Conservation (phyloP, 1,140 invertebrate genomes). For the Babylonia areolata region DNA sequence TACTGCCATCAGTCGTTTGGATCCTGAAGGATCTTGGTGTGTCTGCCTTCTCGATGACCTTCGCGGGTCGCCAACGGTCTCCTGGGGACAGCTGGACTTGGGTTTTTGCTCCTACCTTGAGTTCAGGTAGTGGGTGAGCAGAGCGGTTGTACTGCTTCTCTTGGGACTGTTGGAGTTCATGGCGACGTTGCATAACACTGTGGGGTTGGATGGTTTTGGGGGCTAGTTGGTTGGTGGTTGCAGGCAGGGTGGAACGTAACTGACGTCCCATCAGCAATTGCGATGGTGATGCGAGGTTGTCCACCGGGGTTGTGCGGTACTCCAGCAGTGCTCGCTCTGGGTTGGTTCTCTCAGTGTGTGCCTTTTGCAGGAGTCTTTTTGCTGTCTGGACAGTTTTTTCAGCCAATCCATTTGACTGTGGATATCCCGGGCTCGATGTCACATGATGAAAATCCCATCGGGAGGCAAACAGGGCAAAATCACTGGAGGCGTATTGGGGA, state of each 20-base stretch:
- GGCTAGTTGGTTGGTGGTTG: background rate
- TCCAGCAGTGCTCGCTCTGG: too few species aligned
- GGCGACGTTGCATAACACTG: background rate
- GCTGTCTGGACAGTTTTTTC: too few species aligned
- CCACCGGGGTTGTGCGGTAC: background rate
- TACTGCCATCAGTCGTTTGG: background rate
- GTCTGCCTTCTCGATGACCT: background rate
- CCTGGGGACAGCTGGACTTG: background rate
- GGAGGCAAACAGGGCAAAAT: background rate
- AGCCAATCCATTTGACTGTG: too few species aligned
- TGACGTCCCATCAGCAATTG: slow-evolving; percentile 8
- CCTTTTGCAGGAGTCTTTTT: too few species aligned
- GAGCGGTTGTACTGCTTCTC: slow-evolving; percentile 13
- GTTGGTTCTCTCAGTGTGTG: too few species aligned
- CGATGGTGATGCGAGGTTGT: background rate
- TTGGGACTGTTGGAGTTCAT: background rate
- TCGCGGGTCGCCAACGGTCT: background rate
- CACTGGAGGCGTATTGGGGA: background rate
- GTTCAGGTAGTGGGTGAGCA: background rate
- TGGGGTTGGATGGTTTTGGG: background rate
- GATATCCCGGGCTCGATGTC: background rate
- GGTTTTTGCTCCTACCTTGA: background rate
- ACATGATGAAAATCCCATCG: slow-evolving; percentile 16
- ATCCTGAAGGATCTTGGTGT: background rate
- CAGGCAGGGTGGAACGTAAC: slow-evolving; percentile 5